A percentile compares a stretch with the other conserved stretches of the same genome.
Conservation (phyloP, 2,888 invertebrate species). For the Drosophila prostipennis region DNA sequence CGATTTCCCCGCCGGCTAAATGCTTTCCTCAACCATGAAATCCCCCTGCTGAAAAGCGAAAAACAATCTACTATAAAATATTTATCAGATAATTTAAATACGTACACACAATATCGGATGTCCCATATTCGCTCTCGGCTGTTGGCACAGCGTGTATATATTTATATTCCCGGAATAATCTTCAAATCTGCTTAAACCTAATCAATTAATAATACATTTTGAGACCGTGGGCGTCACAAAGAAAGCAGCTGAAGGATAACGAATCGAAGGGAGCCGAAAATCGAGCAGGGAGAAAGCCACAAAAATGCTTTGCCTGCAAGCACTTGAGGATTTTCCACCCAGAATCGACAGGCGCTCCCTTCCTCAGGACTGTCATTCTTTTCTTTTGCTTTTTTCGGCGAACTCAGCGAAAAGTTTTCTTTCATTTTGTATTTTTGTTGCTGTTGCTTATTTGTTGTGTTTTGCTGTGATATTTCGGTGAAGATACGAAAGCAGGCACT, state of each 20-base stretch:
- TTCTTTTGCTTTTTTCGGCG: conserved; percentile 49
- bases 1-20: conserved; percentile 13
- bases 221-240: conserved; percentile 55
- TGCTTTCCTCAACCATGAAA: conserved; percentile 1
- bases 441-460: neutral
- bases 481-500: conserved; percentile 53
- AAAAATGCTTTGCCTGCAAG: conserved; percentile 38
- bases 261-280: conserved; percentile 7
- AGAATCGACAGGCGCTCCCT: conserved; percentile 38
- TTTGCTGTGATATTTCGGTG: conserved; percentile 33
- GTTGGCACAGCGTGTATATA: conserved; percentile 23
- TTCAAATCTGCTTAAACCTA: conserved; percentile 66
- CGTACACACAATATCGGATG: conserved; percentile 14
- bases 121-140: conserved; percentile 1
- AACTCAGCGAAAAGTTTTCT: conserved; percentile 71
- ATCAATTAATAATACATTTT: conserved; percentile 78
- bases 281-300: conserved; percentile 5
- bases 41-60: conserved; percentile 5
- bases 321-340: conserved; percentile 39
- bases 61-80: conserved; percentile 45
- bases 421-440: conserved; percentile 23
- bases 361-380: conserved; percentile 17
- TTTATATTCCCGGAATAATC: conserved; percentile 50
- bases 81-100: conserved; percentile 43
- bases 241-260: conserved; percentile 33